Conservation (phyloP, 2,113 vertebrate genomes). For the Ifrita kowaldi region DNA sequence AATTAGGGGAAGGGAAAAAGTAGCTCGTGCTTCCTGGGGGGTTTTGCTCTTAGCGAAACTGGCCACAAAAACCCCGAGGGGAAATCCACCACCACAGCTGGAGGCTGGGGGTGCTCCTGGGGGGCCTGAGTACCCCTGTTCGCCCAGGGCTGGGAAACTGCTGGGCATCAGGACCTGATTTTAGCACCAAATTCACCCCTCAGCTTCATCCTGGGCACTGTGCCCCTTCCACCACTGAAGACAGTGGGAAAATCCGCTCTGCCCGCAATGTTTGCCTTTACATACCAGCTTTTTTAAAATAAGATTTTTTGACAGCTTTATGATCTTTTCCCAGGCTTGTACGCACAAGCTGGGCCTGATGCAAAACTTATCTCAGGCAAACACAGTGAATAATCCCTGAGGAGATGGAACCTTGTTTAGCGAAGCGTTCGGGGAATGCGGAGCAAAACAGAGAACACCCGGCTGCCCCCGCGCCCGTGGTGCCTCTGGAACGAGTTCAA, state of each 20-base stretch:
- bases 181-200: not conserved
- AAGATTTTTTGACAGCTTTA: not conserved
- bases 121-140: not conserved
- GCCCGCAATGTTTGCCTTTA: not conserved
- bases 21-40: not conserved
- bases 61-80: not conserved
- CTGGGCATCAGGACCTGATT: not conserved
- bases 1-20: not conserved
- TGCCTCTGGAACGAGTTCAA: not conserved
- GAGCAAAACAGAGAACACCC: not conserved
- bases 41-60: not conserved
- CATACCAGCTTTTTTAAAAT: not conserved
- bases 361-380: not conserved
- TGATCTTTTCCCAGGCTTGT: slow-evolving; percentile 13
- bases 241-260: not conserved
- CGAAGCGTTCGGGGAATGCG: not conserved
- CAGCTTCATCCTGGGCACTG: not conserved
- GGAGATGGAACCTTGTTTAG: not conserved
- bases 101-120: not conserved
- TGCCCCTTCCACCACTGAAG: fast-evolving
- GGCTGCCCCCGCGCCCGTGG: not conserved
- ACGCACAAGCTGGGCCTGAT: not conserved
- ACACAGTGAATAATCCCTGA: fast-evolving
- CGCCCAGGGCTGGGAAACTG: not conserved
- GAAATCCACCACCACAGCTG: not conserved